Evolutionary conservation across 2,888 invertebrate species (phyloP), one percentile per base, ranked within the genome.

Genomic region (Diplolepis rosae): DNA sequence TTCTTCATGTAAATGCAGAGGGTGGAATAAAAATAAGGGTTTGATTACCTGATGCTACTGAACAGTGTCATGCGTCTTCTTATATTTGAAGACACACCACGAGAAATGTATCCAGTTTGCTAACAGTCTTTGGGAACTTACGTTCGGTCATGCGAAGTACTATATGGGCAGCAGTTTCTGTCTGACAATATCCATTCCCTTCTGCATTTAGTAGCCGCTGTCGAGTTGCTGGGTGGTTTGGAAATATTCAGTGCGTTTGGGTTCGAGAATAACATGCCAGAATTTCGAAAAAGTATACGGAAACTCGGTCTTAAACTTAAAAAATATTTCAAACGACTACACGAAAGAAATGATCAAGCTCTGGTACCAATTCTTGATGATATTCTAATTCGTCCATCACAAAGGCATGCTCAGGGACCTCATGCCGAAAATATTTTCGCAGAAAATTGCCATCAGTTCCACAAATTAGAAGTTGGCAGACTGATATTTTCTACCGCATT

Each of bases 231-330:
- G 51, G 72, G 75, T 11, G 45, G 35, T 24, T 56, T 70, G 0
- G 75, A 75, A 32, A 11, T 7, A 4, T 75, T 68, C 39, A 68
- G 56, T n/a, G 68, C 70, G 2, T 75, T 72, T 51, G 66, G 56
- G 15, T 75, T 66, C 30, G 72, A 75, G 45, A 75, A 72, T 66
- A 68, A 68, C 30, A 74, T 70, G 72, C 66, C 69, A 9, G 22
- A 3, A 15, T 45, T 66, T 28, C 22, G 42, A 27, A 66, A 66
- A 66, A 42, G 24, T 42, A 66, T 66, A 27, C 42, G 66, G 15
- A 66, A 66, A 45, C 66, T 42, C 11, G 42, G 42, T 42, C 48
- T 66, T 24, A 42, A 39, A 27, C 66, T 66, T 18, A 13, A 66
- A 45, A 22, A 66, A n/a, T 66, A 45, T 27, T 66, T 24, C 5